Base-by-base conservation (phyloP, 2,888 invertebrate genomes). In the Pterostichus niger region DNA sequence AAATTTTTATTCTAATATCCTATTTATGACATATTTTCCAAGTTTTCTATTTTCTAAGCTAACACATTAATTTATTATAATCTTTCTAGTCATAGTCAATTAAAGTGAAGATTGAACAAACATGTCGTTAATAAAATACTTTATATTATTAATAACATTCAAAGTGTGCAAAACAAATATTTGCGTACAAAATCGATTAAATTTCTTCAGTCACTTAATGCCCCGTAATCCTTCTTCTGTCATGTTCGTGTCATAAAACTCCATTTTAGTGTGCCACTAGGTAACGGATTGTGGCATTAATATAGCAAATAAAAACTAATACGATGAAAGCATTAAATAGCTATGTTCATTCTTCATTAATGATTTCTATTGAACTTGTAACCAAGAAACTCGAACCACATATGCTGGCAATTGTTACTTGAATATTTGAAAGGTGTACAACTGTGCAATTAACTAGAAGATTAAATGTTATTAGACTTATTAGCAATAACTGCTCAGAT, bases 211-310 rank as follows among this genome's bases (percentile, higher is more conserved):
- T 17, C 9, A 56, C 56, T 56, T 6, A 56, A 13, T 5, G 49
- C 49, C 6, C 1, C 17, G 5, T 56, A 56, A 17, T 15, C n/a
- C 31, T 13, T 56, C 9, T 17, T 56, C 56, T 40, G 40, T 40
- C 40, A 40, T 40, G 40, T 40, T 40, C 9, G 9, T 40, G 40
- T 40, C 9, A 40, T 40, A 40, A 40, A 40, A 40, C 5, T 40
- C 2, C 2, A 40, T 40, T 64, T 64, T 64, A 15, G 35, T 64
- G 11, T 64, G 64, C 64, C 64, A 64, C 64, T 64, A 64, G 64
- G 64, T 64, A 64, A 64, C 64, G 64, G 15, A 56, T 64, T 64
- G 64, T 33, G 33, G 35, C 64, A 64, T 64, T 64, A 24, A 59
- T 59, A 15, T 64, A 35, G n/a, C 35, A 64, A 17, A 64, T 64